Conservation (phyloP, 2,797 vertebrate species). For the Miichthys miiuy region DNA sequence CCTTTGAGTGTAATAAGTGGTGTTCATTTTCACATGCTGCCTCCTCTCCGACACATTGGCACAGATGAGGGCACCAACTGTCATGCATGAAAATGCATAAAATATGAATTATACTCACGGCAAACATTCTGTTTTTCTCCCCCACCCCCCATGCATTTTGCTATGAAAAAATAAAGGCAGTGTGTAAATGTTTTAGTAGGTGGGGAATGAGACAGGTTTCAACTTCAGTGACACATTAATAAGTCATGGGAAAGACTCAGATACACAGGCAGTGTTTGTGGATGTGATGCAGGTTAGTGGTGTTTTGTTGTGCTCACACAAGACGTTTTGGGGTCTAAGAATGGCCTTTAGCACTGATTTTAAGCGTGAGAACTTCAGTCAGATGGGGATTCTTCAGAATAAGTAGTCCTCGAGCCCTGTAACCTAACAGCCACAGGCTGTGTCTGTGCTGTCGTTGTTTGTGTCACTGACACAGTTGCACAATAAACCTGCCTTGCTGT, state of each 20-base stretch:
- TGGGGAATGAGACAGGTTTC: conserved; percentile 69
- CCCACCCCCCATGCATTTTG: neutral
- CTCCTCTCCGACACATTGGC: neutral
- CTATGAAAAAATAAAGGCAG: conserved; percentile 14
- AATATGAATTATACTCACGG: neutral
- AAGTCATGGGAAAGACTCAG: conserved; percentile 57
- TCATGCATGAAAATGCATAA: neutral
- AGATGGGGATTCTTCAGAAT: neutral
- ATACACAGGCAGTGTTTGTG: conserved; percentile 15
- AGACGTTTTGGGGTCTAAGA: neutral
- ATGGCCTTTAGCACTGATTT: neutral
- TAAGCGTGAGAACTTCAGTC: neutral
- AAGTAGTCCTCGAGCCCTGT: neutral
- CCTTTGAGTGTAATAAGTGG: neutral
- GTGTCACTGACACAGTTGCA: conserved; percentile 38
- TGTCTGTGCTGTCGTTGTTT: neutral
- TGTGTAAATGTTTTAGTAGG: conserved; percentile 75
- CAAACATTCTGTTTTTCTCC: neutral
- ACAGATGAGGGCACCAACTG: neutral
- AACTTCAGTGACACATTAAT: conserved; percentile 71
- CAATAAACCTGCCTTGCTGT: conserved; percentile 56
- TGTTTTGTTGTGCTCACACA: neutral
- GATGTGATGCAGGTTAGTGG: neutral
- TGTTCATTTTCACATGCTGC: neutral
- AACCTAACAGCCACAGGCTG: neutral